Conservation (phyloP, 1,140 invertebrate species). For the Cyrtorhinus lividipennis region DNA sequence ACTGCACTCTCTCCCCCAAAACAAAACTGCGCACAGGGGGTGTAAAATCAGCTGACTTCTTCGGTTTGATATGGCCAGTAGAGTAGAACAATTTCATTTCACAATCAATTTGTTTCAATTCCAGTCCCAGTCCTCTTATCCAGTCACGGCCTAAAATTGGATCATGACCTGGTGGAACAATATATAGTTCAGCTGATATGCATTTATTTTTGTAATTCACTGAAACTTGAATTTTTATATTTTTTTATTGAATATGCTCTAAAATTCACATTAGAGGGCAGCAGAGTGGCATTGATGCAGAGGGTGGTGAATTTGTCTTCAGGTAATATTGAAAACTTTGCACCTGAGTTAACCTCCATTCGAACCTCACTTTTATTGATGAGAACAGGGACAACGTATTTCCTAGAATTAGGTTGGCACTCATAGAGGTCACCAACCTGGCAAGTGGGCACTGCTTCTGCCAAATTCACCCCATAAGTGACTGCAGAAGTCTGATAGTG, state of each 20-base stretch:
- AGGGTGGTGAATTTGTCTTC: conserved; percentile 1
- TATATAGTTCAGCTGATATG: conserved; percentile 1
- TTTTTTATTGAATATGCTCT: not conserved
- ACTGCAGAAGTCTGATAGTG: not conserved
- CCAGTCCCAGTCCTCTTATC: conserved; percentile 1
- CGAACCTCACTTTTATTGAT: not conserved
- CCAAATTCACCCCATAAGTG: not conserved
- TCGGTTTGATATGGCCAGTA: not conserved
- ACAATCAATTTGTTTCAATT: conserved; percentile 3
- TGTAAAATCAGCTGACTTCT: not conserved
- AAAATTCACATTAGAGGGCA: not conserved
- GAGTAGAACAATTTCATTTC: not conserved
- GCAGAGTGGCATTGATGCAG: not conserved
- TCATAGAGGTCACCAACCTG: conserved; percentile 4
- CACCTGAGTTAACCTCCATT: conserved; percentile 4
- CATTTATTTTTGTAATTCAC: conserved; percentile 5
- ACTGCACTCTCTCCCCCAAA: no score
- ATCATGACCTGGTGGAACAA: conserved; percentile 8
- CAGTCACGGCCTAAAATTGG: conserved; percentile 6
- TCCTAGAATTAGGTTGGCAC: conserved; percentile 3
- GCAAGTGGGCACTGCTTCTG: not conserved
- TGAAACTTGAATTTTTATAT: conserved; percentile 1
- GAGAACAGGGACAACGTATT: not conserved
- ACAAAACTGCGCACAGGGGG: no score
- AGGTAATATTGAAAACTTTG: conserved; percentile 3